Percentiles rank a stretch among this genome's conserved stretches.
These are phyloP conservation scores for Patella pellucida DNA, from an alignment of 2,888 invertebrate genomes.

Conservation along the genomic window DNA sequence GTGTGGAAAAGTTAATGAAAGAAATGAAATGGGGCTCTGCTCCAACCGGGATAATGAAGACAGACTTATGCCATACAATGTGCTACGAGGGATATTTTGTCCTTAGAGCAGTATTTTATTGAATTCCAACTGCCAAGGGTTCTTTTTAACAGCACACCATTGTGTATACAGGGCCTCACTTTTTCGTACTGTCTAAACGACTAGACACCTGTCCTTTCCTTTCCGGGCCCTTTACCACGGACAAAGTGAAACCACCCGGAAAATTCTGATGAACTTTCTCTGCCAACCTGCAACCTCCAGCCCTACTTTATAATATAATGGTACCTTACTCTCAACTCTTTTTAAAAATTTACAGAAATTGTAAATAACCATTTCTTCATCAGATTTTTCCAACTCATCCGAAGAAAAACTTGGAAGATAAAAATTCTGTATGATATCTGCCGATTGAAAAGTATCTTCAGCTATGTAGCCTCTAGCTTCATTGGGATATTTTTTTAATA, in stretches of 20 bases:
- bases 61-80: background rate
- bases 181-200: background rate
- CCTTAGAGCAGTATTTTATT: background rate
- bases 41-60: background rate
- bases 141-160: background rate
- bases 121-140: background rate
- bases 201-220: too few relatives aligned
- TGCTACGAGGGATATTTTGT: background rate
- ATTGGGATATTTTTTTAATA: background rate
- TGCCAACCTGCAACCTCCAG: too few relatives aligned
- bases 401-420: background rate
- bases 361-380: background rate
- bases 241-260: too few relatives aligned
- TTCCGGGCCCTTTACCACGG: too few relatives aligned
- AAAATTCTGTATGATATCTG: background rate
- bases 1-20: too few relatives aligned
- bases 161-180: background rate
- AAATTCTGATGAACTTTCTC: too few relatives aligned
- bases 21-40: too few relatives aligned
- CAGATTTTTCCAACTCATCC: background rate
- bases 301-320: too few relatives aligned
- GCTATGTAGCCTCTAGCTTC: background rate
- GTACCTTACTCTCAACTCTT: conserved; percentile 2
- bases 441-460: background rate
- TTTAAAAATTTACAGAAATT: conserved; percentile 2